Conservation (phyloP, 2,888 invertebrate species). For the Pammene fasciana region DNA sequence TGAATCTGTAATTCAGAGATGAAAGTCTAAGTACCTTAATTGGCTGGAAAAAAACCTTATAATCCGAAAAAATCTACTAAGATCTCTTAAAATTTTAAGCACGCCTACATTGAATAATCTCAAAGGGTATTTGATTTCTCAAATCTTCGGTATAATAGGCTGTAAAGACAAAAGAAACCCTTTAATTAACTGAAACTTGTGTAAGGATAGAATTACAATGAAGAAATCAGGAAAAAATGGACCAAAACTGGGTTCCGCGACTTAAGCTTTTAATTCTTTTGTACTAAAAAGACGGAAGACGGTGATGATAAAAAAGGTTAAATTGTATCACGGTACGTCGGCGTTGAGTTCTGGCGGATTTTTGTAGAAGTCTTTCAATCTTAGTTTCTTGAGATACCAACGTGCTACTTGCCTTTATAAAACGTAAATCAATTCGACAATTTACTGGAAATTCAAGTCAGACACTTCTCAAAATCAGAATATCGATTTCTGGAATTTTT, state of each 20-base stretch:
- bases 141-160: constrained; percentile 29
- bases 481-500: no score
- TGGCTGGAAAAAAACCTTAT: neutral
- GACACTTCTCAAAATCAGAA: no score
- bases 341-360: no score
- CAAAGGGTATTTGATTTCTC: constrained; percentile 29
- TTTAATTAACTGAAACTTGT: constrained; percentile 43
- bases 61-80: neutral
- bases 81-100: constrained; percentile 14
- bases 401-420: no score
- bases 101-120: constrained; percentile 33
- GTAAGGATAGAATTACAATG: constrained; percentile 44
- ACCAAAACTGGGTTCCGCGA: constrained; percentile 13
- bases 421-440: no score
- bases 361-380: no score
- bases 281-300: neutral
- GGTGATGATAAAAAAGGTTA: neutral
- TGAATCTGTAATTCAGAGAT: no score
- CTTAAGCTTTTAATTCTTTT: constrained; percentile 25
- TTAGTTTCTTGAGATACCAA: no score
- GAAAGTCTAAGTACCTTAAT: neutral
- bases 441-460: no score
- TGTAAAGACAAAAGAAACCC: constrained; percentile 32
- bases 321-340: no score
- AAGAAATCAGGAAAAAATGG: constrained; percentile 34